These are phyloP conservation scores for Ceriagrion tenellum DNA, from an alignment of 2,888 invertebrate genomes.

Conservation along the genomic window DNA sequence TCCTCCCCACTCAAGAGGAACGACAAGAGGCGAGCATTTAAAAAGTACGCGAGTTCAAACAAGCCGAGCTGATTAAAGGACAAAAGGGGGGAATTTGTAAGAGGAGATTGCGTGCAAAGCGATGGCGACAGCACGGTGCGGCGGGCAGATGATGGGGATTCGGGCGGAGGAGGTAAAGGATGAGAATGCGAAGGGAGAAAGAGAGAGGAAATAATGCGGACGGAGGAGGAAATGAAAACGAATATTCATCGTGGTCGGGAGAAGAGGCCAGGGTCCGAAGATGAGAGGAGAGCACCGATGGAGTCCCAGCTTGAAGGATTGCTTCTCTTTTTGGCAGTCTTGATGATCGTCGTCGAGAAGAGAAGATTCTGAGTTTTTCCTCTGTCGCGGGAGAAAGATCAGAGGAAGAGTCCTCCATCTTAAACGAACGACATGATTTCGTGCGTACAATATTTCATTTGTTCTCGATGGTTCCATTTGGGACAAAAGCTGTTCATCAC, in stretches of 20 bases:
- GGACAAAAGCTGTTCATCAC: too few species aligned
- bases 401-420: background rate
- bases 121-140: background rate
- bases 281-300: background rate
- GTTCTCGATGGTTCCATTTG: too few species aligned
- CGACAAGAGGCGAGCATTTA: slow-evolving; percentile 52
- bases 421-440: background rate
- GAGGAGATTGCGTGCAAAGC: slow-evolving; percentile 42
- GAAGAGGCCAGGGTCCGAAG: background rate
- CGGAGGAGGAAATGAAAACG: background rate
- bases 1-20: background rate
- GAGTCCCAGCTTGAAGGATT: background rate
- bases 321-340: background rate
- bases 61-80: slow-evolving; percentile 59
- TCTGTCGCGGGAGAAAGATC: background rate
- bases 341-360: background rate
- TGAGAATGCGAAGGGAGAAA: background rate
- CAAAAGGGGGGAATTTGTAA: slow-evolving; percentile 60
- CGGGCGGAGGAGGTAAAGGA: background rate
- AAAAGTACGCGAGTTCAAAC: slow-evolving; percentile 61
- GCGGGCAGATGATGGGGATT: background rate
- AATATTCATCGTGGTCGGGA: background rate
- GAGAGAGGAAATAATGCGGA: background rate
- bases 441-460: background rate
- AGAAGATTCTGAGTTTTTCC: background rate